A percentile compares a stretch with the other conserved stretches of the same genome.
Evolutionary conservation across 2,113 vertebrate species (phyloP).

Genomic region (Myotis brandtii): DNA sequence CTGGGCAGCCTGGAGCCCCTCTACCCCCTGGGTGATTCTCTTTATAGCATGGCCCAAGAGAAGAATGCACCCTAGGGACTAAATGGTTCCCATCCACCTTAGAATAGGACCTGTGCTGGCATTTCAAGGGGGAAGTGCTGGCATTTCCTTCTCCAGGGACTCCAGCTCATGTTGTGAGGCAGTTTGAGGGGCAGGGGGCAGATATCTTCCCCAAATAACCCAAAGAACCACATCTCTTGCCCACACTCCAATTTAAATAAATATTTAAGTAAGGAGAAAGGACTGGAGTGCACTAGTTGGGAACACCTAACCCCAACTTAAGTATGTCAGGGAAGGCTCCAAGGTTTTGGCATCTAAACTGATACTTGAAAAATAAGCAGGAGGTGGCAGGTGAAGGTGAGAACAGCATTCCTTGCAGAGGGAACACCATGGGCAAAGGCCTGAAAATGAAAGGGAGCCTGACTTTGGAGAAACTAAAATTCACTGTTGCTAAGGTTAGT

Average conservation of each 20-base stretch:
- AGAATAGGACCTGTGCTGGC: background rate
- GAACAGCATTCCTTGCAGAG: background rate
- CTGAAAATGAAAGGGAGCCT: background rate
- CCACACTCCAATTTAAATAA: background rate
- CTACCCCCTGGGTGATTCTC: background rate
- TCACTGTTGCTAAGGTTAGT: background rate
- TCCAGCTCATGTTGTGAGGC: background rate
- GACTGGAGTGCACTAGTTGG: background rate
- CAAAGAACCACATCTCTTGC: background rate
- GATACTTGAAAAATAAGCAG: background rate
- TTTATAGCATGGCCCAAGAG: background rate
- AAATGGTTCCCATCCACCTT: background rate
- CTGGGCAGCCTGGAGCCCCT: background rate
- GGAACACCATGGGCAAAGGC: background rate
- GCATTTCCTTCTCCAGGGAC: background rate
- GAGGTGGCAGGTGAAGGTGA: background rate
- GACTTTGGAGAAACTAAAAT: background rate
- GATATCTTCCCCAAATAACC: background rate
- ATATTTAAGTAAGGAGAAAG: background rate
- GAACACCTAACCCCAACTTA: background rate
- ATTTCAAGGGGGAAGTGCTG: background rate
- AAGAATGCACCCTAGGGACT: background rate
- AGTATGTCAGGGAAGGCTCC: background rate
- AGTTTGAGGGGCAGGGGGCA: background rate
- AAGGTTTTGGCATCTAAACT: background rate